These are phyloP conservation scores for Paguma larvata DNA, from an alignment of 2,797 vertebrate genomes.

Conservation along the genomic window DNA sequence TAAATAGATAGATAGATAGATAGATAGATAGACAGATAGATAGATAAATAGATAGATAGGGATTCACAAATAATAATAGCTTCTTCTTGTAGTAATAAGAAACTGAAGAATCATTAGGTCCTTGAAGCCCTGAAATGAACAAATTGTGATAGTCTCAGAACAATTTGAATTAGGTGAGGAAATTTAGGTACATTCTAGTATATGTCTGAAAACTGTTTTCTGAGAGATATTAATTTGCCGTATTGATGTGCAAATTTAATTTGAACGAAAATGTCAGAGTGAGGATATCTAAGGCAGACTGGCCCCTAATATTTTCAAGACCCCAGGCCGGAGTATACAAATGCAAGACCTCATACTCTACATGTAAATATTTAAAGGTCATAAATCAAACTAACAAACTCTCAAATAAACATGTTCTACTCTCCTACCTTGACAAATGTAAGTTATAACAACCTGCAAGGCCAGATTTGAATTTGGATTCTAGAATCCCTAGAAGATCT, in stretches of 20 bases:
- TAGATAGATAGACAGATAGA: background rate
- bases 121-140: background rate
- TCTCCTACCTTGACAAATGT: background rate
- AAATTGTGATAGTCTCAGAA: background rate
- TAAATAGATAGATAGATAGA: background rate
- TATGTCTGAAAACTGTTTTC: background rate
- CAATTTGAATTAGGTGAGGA: background rate
- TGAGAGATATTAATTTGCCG: conserved; percentile 45
- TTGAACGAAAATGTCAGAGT: conserved; percentile 51
- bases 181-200: background rate
- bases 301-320: background rate
- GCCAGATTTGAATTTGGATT: background rate
- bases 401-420: background rate
- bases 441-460: background rate
- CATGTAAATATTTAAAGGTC: conserved; percentile 9
- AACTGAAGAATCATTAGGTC: background rate
- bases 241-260: conserved; percentile 13
- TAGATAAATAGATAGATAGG: background rate
- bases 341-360: background rate
- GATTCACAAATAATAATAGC: background rate
- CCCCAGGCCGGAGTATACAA: background rate
- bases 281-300: background rate
- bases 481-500: background rate
- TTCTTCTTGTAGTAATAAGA: background rate
- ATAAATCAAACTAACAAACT: background rate